phyloP scores from a whole-genome alignment of 2,113 vertebrate genomes.

The Elanoides forficatus region DNA sequence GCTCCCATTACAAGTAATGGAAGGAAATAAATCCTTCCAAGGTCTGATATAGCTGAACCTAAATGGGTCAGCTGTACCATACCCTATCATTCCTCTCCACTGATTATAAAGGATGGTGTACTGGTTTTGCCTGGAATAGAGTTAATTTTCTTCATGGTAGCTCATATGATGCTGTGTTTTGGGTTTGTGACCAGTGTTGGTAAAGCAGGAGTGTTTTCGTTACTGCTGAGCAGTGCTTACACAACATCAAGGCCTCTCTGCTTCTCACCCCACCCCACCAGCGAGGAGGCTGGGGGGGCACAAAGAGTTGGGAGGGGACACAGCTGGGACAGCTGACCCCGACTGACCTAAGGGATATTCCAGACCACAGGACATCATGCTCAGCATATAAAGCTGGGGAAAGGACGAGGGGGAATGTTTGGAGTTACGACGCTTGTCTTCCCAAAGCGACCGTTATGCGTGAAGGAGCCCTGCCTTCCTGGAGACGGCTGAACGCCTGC shows the following conservation, averaged over 20 bases:
- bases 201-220: background rate
- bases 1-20: background rate
- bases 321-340: background rate
- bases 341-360: background rate
- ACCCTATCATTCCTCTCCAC: background rate
- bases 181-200: background rate
- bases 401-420: background rate
- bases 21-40: background rate
- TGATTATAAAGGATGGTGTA: background rate
- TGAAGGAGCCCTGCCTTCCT: background rate
- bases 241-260: background rate
- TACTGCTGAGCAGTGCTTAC: background rate
- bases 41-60: background rate
- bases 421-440: background rate
- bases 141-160: background rate
- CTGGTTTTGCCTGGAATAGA: background rate
- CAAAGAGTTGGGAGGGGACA: background rate
- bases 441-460: rapidly evolving
- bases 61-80: background rate
- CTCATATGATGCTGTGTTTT: background rate
- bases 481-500: background rate
- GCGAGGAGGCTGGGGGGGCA: rapidly evolving
- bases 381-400: background rate
- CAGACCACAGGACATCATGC: background rate
- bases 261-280: rapidly evolving